Conservation (phyloP, 2,888 invertebrate species). For the Dinocampus coccinellae region DNA sequence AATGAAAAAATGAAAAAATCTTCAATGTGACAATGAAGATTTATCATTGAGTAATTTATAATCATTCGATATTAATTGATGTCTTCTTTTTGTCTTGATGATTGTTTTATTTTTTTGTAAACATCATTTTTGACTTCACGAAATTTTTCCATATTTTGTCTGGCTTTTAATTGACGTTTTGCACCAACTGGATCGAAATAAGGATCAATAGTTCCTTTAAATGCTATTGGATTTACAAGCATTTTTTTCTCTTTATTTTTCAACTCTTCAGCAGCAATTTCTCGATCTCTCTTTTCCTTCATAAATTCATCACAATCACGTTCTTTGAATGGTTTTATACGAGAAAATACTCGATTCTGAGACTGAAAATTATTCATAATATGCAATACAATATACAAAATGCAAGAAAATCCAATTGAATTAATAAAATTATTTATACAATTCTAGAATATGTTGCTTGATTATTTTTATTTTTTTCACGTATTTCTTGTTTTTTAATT, state of each 20-base stretch:
- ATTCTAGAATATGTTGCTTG: constrained; percentile 49
- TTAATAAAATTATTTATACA: constrained; percentile 41
- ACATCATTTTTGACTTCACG: neutral
- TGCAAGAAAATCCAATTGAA: no score
- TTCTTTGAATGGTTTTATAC: constrained; percentile 47
- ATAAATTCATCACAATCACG: constrained; percentile 41
- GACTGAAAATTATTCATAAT: constrained; percentile 35
- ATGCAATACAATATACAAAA: no score
- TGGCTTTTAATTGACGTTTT: constrained; percentile 49
- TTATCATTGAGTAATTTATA: no score
- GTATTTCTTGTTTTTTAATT: constrained; percentile 45
- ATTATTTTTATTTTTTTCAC: constrained; percentile 53
- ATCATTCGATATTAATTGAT: neutral
- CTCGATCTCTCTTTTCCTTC: constrained; percentile 16
- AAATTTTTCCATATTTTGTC: constrained; percentile 42
- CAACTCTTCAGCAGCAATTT: constrained; percentile 8
- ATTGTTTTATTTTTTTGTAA: neutral
- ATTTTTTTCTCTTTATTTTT: constrained; percentile 14
- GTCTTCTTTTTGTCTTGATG: neutral
- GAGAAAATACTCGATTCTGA: constrained; percentile 50
- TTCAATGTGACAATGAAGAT: no score
- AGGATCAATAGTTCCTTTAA: constrained; percentile 54
- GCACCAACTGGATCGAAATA: constrained; percentile 51
- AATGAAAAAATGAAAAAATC: no score
- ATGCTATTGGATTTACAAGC: constrained; percentile 50